Evolutionary conservation across 2,888 invertebrate genomes (phyloP), one percentile per base, ranked within the genome.

Genomic region (Ditula angustiorana): DNA sequence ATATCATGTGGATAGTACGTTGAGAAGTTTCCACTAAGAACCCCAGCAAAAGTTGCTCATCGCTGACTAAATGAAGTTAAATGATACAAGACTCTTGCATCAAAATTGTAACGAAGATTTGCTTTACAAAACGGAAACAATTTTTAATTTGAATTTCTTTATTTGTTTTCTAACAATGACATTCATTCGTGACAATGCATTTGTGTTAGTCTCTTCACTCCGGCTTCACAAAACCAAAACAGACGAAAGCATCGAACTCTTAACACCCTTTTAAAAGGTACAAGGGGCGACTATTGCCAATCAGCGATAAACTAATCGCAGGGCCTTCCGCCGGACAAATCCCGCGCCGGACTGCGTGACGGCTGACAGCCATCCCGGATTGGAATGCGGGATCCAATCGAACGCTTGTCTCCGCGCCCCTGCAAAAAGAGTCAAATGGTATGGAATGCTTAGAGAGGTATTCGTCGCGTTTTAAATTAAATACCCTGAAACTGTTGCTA

Each of bases 361-460:
- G 56, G 62, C 19, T 62, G 62, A 62, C 62, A 62, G 62, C 62
- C 49, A 62, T 57, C 61, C 55, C 49, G 49, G 56, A 50, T 62
- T 24, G 62, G 62, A 62, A 62, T 62, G 62, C 56, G 56, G 56
- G 55, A 13, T 33, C 56, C 56, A 57, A 62, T 62, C 56, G 56
- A 56, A 56, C 28, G 61, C 26, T 37, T 46, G 61, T 61, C 23
- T 23, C 19, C 56, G 23, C 52, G 52, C 44, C 60, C 60, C 30
- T 21, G 49, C 56, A 62, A 62, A 62, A 62, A 62, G 56, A 37
- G 56, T 47, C 57, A 41, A 37, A 50, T 11, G 62, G 41, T 30
- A 59, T 28, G 30, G 49, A 62, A 62, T 62, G 61, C 41, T 50
- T 41, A 49, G 55, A 24, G 37, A 35, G 30, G 37, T 49, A 61